A percentile compares a stretch with the other conserved stretches of the same genome.
Conservation (phyloP, 1,140 invertebrate genomes). For the Drosophila santomea region DNA sequence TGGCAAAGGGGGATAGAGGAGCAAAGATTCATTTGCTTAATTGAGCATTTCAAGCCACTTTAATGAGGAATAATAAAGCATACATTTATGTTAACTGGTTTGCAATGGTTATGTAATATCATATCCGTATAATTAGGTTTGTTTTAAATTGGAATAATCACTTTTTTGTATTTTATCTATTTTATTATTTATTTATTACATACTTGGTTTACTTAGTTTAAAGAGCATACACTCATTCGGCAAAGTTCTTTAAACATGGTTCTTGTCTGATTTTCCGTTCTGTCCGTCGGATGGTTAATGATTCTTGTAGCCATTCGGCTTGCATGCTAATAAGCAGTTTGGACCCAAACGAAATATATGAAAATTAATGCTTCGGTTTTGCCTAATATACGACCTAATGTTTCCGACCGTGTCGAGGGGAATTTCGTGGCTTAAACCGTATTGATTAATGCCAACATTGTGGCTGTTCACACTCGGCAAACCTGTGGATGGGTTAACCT, state of each 20-base stretch:
- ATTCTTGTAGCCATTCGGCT: constrained; percentile 34
- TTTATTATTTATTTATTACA: background rate
- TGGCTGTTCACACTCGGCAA: constrained; percentile 8
- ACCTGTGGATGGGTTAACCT: constrained; percentile 41
- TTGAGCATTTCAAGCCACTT: constrained; percentile 12
- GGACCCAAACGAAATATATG: constrained; percentile 22
- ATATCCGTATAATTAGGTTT: too few species aligned
- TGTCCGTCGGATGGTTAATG: constrained; percentile 32
- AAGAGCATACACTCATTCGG: background rate
- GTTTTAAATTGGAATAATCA: too few species aligned
- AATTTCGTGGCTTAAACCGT: constrained; percentile 2
- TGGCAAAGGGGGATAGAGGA: constrained; percentile 4
- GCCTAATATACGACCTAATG: constrained; percentile 38
- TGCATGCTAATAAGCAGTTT: constrained; percentile 64
- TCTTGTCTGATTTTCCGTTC: constrained; percentile 3
- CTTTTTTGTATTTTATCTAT: too few species aligned
- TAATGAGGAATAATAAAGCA: constrained; percentile 6
- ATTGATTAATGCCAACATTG: constrained; percentile 53
- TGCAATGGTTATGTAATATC: too few species aligned
- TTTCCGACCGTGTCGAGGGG: constrained; percentile 2
- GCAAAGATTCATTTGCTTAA: constrained; percentile 4
- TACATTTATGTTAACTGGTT: too few species aligned
- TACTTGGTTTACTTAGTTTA: constrained; percentile 4
- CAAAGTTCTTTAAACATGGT: background rate
- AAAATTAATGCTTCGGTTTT: constrained; percentile 52